Conservation (phyloP, 1,140 invertebrate species). For the Lamellibrachia luymesi region DNA sequence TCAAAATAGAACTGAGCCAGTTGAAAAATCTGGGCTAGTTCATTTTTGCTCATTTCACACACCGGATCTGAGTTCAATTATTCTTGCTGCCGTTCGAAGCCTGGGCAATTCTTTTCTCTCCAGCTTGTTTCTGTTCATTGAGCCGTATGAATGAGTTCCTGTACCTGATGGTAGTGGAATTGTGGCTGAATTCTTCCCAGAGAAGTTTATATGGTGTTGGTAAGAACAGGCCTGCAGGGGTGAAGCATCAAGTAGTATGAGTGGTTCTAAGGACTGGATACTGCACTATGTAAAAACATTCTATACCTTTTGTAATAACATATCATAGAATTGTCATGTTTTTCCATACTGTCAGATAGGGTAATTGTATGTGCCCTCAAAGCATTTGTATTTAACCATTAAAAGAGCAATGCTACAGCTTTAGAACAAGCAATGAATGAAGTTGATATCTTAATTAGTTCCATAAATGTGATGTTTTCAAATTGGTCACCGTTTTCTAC, state of each 20-base stretch:
- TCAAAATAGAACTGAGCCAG: too few species aligned
- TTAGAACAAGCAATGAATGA: not conserved
- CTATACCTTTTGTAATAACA: not conserved
- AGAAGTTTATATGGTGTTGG: not conserved
- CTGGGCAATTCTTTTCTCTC: too few species aligned
- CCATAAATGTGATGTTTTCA: not conserved
- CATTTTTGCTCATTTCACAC: too few species aligned
- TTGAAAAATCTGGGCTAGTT: too few species aligned
- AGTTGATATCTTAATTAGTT: not conserved
- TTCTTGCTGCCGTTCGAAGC: too few species aligned
- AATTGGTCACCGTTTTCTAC: slow-evolving; percentile 16
- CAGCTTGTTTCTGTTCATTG: too few species aligned
- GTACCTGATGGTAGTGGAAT: not conserved
- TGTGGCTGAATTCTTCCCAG: not conserved
- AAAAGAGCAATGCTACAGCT: not conserved
- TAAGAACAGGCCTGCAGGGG: not conserved
- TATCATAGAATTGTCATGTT: not conserved
- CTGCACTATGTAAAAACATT: not conserved
- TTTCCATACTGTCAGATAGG: not conserved
- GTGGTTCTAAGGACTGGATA: not conserved
- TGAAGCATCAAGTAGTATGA: not conserved
- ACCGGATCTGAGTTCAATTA: too few species aligned
- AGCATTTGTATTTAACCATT: not conserved
- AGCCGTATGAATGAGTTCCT: not conserved
- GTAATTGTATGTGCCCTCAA: not conserved